These are phyloP conservation scores for Tichodroma muraria DNA, from an alignment of 2,113 vertebrate species.

Conservation along the genomic window DNA sequence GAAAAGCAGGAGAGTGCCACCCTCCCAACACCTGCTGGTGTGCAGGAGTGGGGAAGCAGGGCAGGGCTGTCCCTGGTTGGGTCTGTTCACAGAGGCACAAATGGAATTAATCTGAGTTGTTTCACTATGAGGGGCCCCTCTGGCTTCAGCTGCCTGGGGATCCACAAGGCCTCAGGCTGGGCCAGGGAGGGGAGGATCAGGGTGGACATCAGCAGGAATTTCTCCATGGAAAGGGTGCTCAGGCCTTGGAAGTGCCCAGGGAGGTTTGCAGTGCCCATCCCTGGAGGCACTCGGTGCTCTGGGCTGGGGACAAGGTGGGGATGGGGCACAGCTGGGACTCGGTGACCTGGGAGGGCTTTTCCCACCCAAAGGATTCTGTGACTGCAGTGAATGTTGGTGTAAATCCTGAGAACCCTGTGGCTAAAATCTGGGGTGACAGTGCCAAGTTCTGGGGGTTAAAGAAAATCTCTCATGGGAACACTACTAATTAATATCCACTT, in stretches of 20 bases:
- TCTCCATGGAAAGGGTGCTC: neutral
- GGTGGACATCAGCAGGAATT: neutral
- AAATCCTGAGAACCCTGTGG: neutral
- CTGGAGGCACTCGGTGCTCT: neutral
- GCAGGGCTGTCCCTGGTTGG: neutral
- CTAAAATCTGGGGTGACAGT: neutral
- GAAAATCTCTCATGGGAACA: neutral
- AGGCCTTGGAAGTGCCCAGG: neutral
- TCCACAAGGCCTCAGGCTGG: neutral
- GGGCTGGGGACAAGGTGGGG: neutral
- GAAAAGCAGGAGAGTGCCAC: neutral
- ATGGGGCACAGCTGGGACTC: rapidly evolving
- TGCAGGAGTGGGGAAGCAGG: neutral
- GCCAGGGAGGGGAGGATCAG: neutral
- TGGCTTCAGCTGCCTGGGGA: neutral
- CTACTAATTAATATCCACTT: neutral
- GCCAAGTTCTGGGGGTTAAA: neutral
- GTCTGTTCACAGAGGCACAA: neutral
- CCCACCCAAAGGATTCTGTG: neutral
- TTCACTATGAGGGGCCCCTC: too few relatives aligned
- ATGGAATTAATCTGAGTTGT: neutral
- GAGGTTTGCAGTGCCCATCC: neutral
- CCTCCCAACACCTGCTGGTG: neutral
- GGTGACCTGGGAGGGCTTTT: rapidly evolving
- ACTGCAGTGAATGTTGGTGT: neutral